Percentiles rank a stretch among this genome's conserved stretches.
Evolutionary conservation across 2,888 invertebrate genomes (phyloP).

Genomic region (Imbricaverruca yamaguchii): DNA sequence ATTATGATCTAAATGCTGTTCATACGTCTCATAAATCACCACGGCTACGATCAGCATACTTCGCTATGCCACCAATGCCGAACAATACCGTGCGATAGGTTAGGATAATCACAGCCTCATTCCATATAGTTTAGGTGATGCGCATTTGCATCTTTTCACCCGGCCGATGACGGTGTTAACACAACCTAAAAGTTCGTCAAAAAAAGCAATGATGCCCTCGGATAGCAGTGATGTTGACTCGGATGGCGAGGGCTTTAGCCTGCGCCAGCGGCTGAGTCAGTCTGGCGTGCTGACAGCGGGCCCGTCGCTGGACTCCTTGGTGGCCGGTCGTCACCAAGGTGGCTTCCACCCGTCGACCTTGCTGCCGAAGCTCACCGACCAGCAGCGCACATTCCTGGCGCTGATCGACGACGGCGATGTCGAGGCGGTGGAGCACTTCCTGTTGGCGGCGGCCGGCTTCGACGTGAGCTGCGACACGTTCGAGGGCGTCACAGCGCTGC

Average conservation of each 20-base stretch:
- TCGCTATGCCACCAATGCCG: too few species aligned
- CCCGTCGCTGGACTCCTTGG: constrained; percentile 44
- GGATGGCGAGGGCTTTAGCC: background rate
- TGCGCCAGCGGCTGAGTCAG: background rate
- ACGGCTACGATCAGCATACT: too few species aligned
- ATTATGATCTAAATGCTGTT: too few species aligned
- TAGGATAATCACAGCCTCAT: too few species aligned
- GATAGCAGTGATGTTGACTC: background rate
- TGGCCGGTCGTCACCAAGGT: constrained; percentile 55
- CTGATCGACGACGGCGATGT: constrained; percentile 14
- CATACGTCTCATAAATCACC: too few species aligned
- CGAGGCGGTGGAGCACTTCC: constrained; percentile 6
- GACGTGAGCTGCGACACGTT: background rate
- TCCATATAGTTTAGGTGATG: too few species aligned
- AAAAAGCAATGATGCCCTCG: background rate
- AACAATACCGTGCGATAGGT: too few species aligned
- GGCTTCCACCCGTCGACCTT: constrained; percentile 57
- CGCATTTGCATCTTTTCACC: too few species aligned
- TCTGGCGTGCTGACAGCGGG: constrained; percentile 32
- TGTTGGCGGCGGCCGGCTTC: background rate
- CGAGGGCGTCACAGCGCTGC: constrained; percentile 6
- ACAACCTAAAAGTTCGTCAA: too few species aligned
- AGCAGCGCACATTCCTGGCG: constrained; percentile 56
- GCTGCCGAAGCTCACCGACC: constrained; percentile 55
- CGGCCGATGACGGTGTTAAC: too few species aligned